Evolutionary conservation across 2,888 invertebrate species (phyloP), one percentile per base, ranked within the genome.

Genomic region (Pemphredon lugubris): DNA sequence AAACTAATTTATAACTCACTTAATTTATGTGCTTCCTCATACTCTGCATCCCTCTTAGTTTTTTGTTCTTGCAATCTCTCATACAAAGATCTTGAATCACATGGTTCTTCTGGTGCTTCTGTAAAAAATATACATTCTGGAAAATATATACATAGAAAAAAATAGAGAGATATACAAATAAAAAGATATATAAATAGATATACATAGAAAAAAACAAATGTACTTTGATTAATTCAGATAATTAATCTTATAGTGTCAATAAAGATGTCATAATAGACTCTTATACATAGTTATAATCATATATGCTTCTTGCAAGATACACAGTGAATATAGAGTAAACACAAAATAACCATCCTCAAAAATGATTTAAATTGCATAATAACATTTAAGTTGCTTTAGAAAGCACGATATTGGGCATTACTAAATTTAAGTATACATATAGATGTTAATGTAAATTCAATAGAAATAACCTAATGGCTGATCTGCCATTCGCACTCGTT

Each of bases 11-110:
- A 47, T 18, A 37, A 91, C 94, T 92, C 91, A 98, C 98, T 98
- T n/a, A 98, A 92, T 91, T 96, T 97, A 85, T 97, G 96, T 2
- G 97, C 95, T 88, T 99, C 99, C 89, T 98, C 98, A 91, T 94
- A 97, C 90, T 99, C 99, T 16, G 96, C 92, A 78, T 99, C 96
- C 84, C 96, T 96, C 89, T 95, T 96, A 81, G 95, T 92, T 87
- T 96, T 96, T 87, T 98, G 98, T 83, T 98, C 98, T 88, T 98
- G 96, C 9, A 99, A 91, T 13, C 97, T 93, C 54, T 98, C 97
- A 90, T 93, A 99, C n/a, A 99, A 90, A 2, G 97, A 96, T 77
- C 98, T 91, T 1, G 92, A 92, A 87, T 98, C 98, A 78, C 94
- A 93, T 1, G 92, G 91, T 84, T 96, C 96, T 83, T 97, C 98